phyloP scores from a whole-genome alignment of 37 sponge, comb jelly and placozoan species.

The Spongilla lacustris region DNA sequence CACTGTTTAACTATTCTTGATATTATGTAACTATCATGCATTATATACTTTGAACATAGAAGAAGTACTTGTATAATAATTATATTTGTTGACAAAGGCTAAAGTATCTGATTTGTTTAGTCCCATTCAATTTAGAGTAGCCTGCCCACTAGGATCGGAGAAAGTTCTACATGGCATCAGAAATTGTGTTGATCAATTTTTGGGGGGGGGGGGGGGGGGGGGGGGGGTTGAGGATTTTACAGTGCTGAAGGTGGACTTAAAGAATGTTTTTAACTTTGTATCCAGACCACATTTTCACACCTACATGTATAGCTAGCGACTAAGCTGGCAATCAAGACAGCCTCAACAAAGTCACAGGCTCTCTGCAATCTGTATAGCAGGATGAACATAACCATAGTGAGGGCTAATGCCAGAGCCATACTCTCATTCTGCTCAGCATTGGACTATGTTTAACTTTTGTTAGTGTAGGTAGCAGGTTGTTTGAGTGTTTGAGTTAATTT shows the following conservation, averaged over 20 bases:
- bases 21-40: background rate
- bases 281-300: background rate
- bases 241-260: conserved; percentile 1
- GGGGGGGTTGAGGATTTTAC: background rate
- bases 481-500: background rate
- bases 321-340: background rate
- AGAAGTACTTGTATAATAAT: background rate
- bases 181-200: background rate
- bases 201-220: background rate
- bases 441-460: conserved; percentile 1
- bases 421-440: background rate
- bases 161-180: background rate
- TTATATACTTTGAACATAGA: background rate
- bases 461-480: conserved; percentile 1
- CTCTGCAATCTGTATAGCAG: conserved; percentile 1
- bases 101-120: background rate
- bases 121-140: background rate
- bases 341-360: conserved; percentile 1
- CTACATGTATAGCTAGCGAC: background rate
- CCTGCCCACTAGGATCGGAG: background rate
- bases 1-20: background rate
- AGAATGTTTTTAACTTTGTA: background rate
- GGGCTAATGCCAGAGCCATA: conserved; percentile 1
- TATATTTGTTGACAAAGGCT: background rate
- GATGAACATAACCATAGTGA: background rate